These are phyloP conservation scores for Vireo altiloquus DNA, from an alignment of 2,113 vertebrate species.

Conservation along the genomic window DNA sequence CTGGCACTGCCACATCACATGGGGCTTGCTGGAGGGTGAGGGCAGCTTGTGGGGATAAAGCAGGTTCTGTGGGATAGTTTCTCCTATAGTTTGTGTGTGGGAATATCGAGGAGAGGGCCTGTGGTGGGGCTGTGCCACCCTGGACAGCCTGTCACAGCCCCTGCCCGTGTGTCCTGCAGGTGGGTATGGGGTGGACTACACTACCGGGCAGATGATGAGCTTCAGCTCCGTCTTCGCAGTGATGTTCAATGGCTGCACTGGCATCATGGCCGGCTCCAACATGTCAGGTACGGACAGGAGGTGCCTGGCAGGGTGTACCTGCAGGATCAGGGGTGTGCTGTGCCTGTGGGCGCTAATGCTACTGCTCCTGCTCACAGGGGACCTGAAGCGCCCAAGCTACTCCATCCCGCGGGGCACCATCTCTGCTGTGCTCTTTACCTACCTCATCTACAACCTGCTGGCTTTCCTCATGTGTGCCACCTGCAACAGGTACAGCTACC, in stretches of 20 bases:
- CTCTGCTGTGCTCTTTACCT: slow-evolving; percentile 89
- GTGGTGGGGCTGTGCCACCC: not conserved
- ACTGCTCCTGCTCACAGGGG: slow-evolving; percentile 64
- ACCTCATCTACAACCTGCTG: slow-evolving; percentile 85
- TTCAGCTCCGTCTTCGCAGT: slow-evolving; percentile 11
- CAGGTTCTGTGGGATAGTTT: not conserved
- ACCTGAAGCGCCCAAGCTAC: slow-evolving; percentile 86
- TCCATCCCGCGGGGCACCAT: slow-evolving; percentile 90
- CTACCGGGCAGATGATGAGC: slow-evolving; percentile 13
- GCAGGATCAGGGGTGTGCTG: not conserved
- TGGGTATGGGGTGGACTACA: slow-evolving; percentile 55
- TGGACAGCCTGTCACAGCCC: not conserved
- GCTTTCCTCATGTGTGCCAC: slow-evolving; percentile 83
- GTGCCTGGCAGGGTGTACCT: not conserved
- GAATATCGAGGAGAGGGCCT: not conserved
- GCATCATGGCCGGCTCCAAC: slow-evolving; percentile 47
- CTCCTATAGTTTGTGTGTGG: not conserved
- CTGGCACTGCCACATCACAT: not conserved
- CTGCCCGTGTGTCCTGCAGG: slow-evolving; percentile 46
- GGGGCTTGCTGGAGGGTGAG: not conserved
- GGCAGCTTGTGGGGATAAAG: not conserved
- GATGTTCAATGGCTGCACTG: slow-evolving; percentile 26
- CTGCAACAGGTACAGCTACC: slow-evolving; percentile 78
- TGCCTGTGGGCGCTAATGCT: not conserved
- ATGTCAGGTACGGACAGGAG: slow-evolving; percentile 6